phyloP scores from a whole-genome alignment of 2,888 invertebrate genomes.

The Lycocerus yunnanus region DNA sequence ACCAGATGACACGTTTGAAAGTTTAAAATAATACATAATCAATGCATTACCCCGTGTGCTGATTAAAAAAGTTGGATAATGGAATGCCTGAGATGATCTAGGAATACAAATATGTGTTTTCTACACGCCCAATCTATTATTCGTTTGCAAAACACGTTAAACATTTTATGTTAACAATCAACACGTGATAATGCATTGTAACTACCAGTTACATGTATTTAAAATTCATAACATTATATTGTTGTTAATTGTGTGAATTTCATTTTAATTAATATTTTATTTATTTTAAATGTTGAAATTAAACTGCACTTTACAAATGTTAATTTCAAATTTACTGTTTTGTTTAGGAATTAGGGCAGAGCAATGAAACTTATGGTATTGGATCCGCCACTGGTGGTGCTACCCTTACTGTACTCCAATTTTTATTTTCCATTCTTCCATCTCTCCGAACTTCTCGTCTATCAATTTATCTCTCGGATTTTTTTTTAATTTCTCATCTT shows the following conservation, averaged over 20 bases:
- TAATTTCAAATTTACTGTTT: neutral
- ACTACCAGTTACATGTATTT: conserved; percentile 32
- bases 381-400: neutral
- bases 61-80: neutral
- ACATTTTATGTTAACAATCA: conserved; percentile 36
- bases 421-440: neutral
- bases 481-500: neutral
- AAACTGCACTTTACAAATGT: neutral
- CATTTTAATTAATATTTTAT: neutral
- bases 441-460: neutral
- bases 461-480: neutral
- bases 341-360: no score
- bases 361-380: neutral
- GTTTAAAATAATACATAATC: neutral
- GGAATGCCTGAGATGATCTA: conserved; percentile 9
- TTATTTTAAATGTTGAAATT: neutral
- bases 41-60: neutral
- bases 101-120: conserved; percentile 18
- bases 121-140: conserved; percentile 26
- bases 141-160: conserved; percentile 37
- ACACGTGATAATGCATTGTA: conserved; percentile 33
- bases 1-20: neutral
- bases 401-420: neutral
- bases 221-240: neutral
- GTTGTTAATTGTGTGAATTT: neutral